Conservation (phyloP, 1,140 invertebrate species). For the Chlorops oryzae region DNA sequence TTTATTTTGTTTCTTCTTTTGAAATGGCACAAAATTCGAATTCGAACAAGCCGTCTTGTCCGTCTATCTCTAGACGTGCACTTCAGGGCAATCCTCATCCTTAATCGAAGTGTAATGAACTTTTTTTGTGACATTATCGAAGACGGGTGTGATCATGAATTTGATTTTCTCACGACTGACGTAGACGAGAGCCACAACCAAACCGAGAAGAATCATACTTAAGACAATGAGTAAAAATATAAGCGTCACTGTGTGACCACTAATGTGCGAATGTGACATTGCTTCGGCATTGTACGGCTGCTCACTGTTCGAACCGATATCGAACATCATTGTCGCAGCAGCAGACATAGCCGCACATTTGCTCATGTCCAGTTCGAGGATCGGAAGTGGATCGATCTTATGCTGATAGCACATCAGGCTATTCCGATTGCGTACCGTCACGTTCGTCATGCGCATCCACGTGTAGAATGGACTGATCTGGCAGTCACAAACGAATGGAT, state of each 20-base stretch:
- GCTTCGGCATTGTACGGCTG: conserved; percentile 26
- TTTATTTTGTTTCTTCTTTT: no score
- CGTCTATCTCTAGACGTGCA: conserved; percentile 44
- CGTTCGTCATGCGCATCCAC: conserved; percentile 61
- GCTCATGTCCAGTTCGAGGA: conserved; percentile 42
- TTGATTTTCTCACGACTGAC: conserved; percentile 55
- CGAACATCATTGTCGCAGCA: conserved; percentile 36
- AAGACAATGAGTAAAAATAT: conserved; percentile 56
- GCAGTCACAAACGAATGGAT: conserved; percentile 65
- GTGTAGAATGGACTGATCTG: conserved; percentile 56
- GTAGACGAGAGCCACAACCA: conserved; percentile 56
- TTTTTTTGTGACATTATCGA: conserved; percentile 61
- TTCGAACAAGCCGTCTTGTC: no score
- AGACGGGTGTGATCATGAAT: conserved; percentile 56
- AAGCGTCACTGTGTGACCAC: conserved; percentile 49
- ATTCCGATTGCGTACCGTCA: conserved; percentile 56
- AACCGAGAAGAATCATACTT: conserved; percentile 51
- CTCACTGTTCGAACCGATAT: conserved; percentile 26
- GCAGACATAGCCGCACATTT: conserved; percentile 40
- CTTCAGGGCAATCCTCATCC: conserved; percentile 48
- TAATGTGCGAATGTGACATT: conserved; percentile 27
- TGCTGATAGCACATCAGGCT: conserved; percentile 51
- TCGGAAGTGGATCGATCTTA: conserved; percentile 38
- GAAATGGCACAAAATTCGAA: no score
- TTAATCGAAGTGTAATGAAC: conserved; percentile 69